Conservation (phyloP, 1,140 invertebrate species). For the Drosophila eugracilis region DNA sequence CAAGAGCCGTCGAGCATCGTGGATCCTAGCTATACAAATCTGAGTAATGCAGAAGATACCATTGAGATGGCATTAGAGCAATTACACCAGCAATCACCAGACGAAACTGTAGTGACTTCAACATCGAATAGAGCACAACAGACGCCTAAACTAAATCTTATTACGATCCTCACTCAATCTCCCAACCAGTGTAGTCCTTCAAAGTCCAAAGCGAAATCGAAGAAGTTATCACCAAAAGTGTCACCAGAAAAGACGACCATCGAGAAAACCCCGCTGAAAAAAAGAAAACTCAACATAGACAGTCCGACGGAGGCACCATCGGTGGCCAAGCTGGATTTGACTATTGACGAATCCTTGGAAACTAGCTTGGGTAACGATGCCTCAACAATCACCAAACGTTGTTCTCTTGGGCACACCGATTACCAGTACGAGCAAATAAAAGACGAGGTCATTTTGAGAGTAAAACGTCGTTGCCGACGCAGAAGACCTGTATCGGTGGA, state of each 20-base stretch:
- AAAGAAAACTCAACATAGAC: constrained; percentile 32
- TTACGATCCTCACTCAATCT: constrained; percentile 36
- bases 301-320: not conserved
- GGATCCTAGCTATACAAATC: constrained; percentile 8
- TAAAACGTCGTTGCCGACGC: constrained; percentile 55
- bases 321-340: constrained; percentile 2
- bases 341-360: constrained; percentile 45
- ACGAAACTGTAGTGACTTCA: constrained; percentile 61
- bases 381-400: constrained; percentile 64
- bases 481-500: not conserved
- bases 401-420: constrained; percentile 71
- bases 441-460: constrained; percentile 57
- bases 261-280: constrained; percentile 36
- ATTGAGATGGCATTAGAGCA: constrained; percentile 53
- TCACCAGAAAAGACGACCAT: constrained; percentile 2
- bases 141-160: constrained; percentile 32
- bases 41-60: constrained; percentile 48
- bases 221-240: not conserved
- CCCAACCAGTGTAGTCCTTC: constrained; percentile 25
- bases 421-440: constrained; percentile 76
- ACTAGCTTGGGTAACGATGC: constrained; percentile 3
- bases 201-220: constrained; percentile 8
- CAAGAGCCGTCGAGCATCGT: not conserved
- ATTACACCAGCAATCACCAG: constrained; percentile 57
- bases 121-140: constrained; percentile 52